Percentiles rank a stretch among this genome's conserved stretches.
Conservation (phyloP, 2,797 vertebrate genomes). For the Siniperca obscura region DNA sequence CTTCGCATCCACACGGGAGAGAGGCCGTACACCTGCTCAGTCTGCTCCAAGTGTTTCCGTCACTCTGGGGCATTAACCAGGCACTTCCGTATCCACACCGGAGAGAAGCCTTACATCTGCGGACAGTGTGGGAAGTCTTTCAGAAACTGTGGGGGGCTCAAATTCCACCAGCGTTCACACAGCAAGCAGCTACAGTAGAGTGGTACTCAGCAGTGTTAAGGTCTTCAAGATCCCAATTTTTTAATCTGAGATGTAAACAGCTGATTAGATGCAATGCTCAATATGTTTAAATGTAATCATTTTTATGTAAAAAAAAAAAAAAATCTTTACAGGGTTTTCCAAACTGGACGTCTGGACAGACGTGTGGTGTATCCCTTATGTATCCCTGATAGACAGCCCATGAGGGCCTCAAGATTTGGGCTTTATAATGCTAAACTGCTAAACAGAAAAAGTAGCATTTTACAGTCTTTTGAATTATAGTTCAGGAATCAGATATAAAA, state of each 20-base stretch:
- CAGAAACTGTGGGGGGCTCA: constrained; percentile 83
- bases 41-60: constrained; percentile 82
- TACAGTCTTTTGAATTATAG: background rate
- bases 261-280: background rate
- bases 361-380: background rate
- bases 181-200: constrained; percentile 47
- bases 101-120: constrained; percentile 84
- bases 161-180: constrained; percentile 84
- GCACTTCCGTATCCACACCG: constrained; percentile 86
- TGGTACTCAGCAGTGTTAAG: background rate
- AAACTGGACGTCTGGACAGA: no score
- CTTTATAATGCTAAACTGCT: background rate
- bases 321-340: background rate
- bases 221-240: background rate
- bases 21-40: constrained; percentile 80
- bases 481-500: background rate
- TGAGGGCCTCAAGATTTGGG: background rate
- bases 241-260: background rate
- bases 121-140: constrained; percentile 84
- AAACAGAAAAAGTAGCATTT: background rate
- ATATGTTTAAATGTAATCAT: background rate
- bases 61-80: constrained; percentile 85
- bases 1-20: constrained; percentile 85
- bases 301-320: background rate
- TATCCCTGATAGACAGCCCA: background rate